Conservation (phyloP, 2,888 invertebrate genomes). For the Leucoptera coffeella region DNA sequence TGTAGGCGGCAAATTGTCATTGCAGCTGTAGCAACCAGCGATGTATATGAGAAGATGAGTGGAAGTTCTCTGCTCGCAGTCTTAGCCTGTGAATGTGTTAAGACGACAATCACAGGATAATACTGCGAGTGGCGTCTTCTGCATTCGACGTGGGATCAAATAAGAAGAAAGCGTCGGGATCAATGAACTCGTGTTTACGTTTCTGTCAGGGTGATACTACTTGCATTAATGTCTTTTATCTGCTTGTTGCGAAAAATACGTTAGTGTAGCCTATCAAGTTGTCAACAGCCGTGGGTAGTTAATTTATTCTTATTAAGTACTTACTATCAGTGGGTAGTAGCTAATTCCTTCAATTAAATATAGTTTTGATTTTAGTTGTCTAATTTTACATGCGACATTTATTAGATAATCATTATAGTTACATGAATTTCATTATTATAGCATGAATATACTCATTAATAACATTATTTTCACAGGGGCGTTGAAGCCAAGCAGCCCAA, state of each 20-base stretch:
- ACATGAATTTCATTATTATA: too few species aligned
- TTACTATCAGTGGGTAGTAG: not conserved
- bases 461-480: conserved; percentile 60
- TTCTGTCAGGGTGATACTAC: too few species aligned
- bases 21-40: too few species aligned
- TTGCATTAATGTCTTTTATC: not conserved
- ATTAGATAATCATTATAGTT: too few species aligned
- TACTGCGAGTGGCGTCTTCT: conserved; percentile 64
- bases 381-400: too few species aligned
- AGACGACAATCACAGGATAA: conserved; percentile 76
- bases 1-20: too few species aligned
- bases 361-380: not conserved
- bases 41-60: not conserved
- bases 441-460: too few species aligned
- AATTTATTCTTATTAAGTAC: not conserved
- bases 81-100: conserved; percentile 70
- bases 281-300: not conserved
- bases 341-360: not conserved
- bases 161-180: conserved; percentile 12
- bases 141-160: too few species aligned
- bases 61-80: conserved; percentile 50
- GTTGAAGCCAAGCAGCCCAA: conserved; percentile 99
- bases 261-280: not conserved
- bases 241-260: not conserved
- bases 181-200: conserved; percentile 32